A percentile compares a stretch with the other conserved stretches of the same genome.
These are phyloP conservation scores for Polylopha cassiicola DNA, from an alignment of 2,888 invertebrate species.

Conservation along the genomic window DNA sequence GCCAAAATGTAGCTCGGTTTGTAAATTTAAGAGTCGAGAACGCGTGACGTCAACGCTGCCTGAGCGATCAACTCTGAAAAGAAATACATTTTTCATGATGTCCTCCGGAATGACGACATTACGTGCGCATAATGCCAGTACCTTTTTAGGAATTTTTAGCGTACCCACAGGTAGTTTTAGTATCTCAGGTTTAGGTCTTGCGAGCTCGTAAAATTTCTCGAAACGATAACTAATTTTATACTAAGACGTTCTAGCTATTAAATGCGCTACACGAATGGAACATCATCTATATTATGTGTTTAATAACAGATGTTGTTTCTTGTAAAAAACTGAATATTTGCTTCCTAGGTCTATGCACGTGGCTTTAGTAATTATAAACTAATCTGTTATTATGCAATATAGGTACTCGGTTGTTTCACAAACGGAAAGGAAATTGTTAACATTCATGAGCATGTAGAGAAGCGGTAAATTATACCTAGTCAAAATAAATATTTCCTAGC, in stretches of 20 bases:
- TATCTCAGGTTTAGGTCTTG: conserved; percentile 27
- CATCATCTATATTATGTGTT: too few relatives aligned
- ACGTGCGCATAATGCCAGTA: conserved; percentile 35
- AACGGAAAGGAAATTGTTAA: conserved; percentile 43
- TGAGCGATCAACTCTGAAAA: conserved; percentile 42
- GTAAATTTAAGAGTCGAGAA: conserved; percentile 32
- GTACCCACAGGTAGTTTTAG: conserved; percentile 28
- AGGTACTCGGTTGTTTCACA: conserved; percentile 38
- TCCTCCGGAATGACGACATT: conserved; percentile 36
- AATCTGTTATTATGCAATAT: conserved; percentile 26
- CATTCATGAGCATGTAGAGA: conserved; percentile 35
- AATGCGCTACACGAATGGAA: conserved; percentile 9
- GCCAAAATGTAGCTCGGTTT: conserved; percentile 20
- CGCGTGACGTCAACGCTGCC: conserved; percentile 46
- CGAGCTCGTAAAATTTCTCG: conserved; percentile 21
- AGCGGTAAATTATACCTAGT: conserved; percentile 40
- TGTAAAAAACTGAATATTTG: conserved; percentile 3
- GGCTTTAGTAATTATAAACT: conserved; percentile 10
- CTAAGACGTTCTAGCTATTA: conserved; percentile 1
- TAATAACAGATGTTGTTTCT: too few relatives aligned
- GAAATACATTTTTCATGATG: conserved; percentile 54
- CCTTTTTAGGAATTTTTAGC: conserved; percentile 27
- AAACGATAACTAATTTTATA: conserved; percentile 12
- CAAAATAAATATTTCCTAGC: conserved; percentile 36
- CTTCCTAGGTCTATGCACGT: conserved; percentile 4